Conservation (phyloP, 2,888 invertebrate species). For the Ametastegia equiseti region DNA sequence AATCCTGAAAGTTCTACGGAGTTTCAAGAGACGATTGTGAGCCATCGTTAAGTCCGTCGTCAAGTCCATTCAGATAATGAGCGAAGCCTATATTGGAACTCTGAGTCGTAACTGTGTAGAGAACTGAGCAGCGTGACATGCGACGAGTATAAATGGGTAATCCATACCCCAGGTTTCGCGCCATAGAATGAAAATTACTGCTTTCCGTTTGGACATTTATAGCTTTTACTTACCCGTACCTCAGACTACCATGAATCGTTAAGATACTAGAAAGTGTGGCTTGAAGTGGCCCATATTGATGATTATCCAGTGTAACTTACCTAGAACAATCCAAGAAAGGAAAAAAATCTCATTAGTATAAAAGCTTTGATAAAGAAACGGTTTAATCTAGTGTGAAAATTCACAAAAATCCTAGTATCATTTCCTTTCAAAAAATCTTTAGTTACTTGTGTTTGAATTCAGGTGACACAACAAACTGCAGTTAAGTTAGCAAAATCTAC, state of each 20-base stretch:
- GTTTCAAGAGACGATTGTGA: conserved; percentile 28
- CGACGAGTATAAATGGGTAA: conserved; percentile 27
- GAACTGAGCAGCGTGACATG: conserved; percentile 9
- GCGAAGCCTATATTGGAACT: conserved; percentile 61
- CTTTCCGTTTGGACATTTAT: conserved; percentile 16
- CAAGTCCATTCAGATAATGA: conserved; percentile 62
- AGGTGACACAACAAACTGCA: not conserved
- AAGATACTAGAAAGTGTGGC: not conserved
- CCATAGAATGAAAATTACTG: conserved; percentile 25
- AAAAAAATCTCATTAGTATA: conserved; percentile 45
- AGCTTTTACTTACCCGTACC: conserved; percentile 7
- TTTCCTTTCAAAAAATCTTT: not conserved
- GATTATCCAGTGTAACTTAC: conserved; percentile 57
- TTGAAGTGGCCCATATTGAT: not conserved
- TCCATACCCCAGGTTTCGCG: not conserved
- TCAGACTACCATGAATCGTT: conserved; percentile 29
- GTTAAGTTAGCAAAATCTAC: conserved; percentile 23
- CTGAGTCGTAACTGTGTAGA: conserved; percentile 54
- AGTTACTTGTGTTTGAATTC: conserved; percentile 48
- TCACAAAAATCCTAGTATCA: not conserved
- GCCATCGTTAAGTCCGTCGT: conserved; percentile 57
- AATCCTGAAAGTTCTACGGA: not conserved
- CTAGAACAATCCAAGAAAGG: conserved; percentile 61
- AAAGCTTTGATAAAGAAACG: not conserved
- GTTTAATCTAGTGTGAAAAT: not conserved